Conservation (phyloP, 2,888 invertebrate genomes). For the Nephrotoma flavescens region DNA sequence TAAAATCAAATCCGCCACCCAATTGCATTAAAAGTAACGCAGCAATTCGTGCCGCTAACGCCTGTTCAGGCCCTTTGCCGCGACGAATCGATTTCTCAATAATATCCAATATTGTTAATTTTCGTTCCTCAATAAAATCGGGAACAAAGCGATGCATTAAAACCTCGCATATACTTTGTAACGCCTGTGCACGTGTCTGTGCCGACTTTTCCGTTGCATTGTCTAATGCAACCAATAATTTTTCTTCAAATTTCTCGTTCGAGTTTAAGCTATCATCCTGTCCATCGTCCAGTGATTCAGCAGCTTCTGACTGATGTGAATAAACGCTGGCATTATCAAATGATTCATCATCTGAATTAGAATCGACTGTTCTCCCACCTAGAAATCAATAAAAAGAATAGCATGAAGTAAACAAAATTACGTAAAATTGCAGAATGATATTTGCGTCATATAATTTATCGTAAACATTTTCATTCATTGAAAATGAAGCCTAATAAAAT, state of each 20-base stretch:
- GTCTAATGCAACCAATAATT: conserved; percentile 74
- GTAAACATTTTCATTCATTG: neutral
- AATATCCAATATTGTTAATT: conserved; percentile 66
- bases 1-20: conserved; percentile 53
- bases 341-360: conserved; percentile 66
- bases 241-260: conserved; percentile 65
- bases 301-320: conserved; percentile 60
- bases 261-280: conserved; percentile 30
- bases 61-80: conserved; percentile 69
- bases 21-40: conserved; percentile 73
- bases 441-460: neutral
- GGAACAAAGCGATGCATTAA: conserved; percentile 66
- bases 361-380: conserved; percentile 36
- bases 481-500: neutral
- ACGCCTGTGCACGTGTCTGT: conserved; percentile 59
- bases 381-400: conserved; percentile 8
- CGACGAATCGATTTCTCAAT: conserved; percentile 68
- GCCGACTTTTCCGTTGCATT: conserved; percentile 78
- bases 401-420: neutral
- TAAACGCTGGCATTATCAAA: conserved; percentile 67
- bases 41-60: conserved; percentile 65
- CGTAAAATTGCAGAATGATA: neutral
- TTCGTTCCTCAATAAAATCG: conserved; percentile 59
- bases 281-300: conserved; percentile 39
- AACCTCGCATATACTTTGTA: conserved; percentile 55